Conservation (phyloP, 2,113 vertebrate species). For the Uria aalge region DNA sequence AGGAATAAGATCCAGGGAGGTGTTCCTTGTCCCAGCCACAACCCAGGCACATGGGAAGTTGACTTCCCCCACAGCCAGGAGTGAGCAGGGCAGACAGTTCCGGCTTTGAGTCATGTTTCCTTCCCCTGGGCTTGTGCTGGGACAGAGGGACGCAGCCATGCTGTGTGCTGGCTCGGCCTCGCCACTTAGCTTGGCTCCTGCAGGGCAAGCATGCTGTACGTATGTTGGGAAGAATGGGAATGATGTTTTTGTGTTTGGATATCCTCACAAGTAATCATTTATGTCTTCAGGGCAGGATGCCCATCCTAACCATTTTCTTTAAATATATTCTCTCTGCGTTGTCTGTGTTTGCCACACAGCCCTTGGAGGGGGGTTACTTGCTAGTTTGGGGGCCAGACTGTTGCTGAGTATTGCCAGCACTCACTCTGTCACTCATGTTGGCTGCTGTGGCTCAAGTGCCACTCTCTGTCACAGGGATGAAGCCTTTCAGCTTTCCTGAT, state of each 20-base stretch:
- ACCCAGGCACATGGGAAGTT: not conserved
- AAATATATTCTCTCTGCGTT: not conserved
- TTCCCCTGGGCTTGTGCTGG: not conserved
- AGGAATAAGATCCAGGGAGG: not conserved
- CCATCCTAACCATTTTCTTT: not conserved
- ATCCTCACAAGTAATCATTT: not conserved
- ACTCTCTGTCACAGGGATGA: not conserved
- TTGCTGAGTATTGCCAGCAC: not conserved
- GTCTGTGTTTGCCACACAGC: not conserved
- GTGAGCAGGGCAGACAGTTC: not conserved
- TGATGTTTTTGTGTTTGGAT: not conserved
- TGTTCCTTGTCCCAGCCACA: not conserved
- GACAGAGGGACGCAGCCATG: not conserved
- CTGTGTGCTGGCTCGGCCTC: not conserved
- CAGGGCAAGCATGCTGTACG: not conserved
- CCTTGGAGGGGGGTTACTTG: not conserved
- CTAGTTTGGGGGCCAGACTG: not conserved
- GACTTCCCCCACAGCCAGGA: not conserved
- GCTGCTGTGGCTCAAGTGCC: not conserved
- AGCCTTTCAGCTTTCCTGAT: not conserved
- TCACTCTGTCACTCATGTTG: not conserved
- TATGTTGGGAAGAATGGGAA: not conserved
- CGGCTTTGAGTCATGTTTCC: not conserved
- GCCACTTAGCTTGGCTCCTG: not conserved
- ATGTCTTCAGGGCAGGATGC: not conserved